Evolutionary conservation across 2,113 vertebrate genomes (phyloP).

Genomic region (Corapipo altera): DNA sequence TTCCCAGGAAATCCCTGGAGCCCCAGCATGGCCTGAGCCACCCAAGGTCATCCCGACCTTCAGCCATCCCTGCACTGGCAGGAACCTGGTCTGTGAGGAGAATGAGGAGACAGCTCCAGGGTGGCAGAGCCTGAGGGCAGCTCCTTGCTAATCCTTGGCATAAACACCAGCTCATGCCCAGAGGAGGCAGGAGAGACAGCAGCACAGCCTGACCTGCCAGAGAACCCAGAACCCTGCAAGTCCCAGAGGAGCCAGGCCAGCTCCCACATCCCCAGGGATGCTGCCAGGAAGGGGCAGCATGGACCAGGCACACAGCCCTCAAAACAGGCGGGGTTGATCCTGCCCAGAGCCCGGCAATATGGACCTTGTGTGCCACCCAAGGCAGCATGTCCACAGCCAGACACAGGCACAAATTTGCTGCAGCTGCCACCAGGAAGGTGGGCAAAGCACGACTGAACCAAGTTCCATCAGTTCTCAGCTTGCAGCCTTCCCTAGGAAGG

Average conservation of each 20-base stretch:
- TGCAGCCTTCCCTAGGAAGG: background rate
- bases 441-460: background rate
- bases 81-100: background rate
- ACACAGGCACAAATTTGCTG: background rate
- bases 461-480: background rate
- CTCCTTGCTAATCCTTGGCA: background rate
- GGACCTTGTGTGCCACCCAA: rapidly evolving
- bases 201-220: background rate
- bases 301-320: background rate
- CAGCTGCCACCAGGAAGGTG: background rate
- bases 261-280: rapidly evolving
- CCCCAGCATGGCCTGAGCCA: background rate
- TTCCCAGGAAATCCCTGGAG: background rate
- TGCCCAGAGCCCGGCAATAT: background rate
- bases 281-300: background rate
- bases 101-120: background rate
- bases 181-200: background rate
- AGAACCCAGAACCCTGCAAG: background rate
- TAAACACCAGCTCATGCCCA: background rate
- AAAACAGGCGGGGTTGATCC: background rate
- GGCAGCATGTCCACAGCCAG: rapidly evolving
- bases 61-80: background rate
- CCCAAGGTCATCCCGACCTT: background rate
- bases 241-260: rapidly evolving
- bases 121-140: background rate